These are phyloP conservation scores for Saguinus midas DNA, from an alignment of 2,113 vertebrate genomes.

Conservation along the genomic window DNA sequence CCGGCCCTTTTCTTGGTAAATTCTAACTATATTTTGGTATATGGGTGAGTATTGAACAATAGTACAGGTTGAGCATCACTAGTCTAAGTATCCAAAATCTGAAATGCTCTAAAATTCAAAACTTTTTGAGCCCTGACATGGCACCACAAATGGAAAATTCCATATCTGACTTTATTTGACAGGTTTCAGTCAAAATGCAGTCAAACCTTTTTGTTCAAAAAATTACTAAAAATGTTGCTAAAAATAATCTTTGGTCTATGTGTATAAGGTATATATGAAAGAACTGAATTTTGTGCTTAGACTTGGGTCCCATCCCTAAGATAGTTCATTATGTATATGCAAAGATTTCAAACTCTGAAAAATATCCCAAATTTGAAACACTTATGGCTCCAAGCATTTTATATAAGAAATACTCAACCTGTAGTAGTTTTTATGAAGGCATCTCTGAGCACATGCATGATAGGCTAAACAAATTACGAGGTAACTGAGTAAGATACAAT, in stretches of 20 bases:
- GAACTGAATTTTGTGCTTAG: neutral
- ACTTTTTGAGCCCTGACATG: neutral
- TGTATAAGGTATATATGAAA: neutral
- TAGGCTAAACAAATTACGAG: neutral
- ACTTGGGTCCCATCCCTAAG: neutral
- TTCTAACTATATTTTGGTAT: slow-evolving; percentile 1
- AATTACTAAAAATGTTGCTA: neutral
- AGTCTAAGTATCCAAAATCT: neutral
- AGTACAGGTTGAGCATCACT: neutral
- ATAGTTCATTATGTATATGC: neutral
- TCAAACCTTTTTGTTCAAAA: neutral
- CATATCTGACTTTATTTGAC: neutral
- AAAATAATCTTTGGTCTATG: neutral
- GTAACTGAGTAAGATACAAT: slow-evolving; percentile 11
- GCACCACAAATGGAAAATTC: neutral
- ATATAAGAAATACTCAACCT: neutral
- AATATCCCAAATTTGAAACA: neutral
- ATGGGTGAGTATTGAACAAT: neutral
- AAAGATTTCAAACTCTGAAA: neutral
- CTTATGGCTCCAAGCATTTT: neutral
- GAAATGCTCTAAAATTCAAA: neutral
- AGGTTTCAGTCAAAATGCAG: neutral
- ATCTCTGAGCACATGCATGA: neutral
- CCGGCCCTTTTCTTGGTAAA: neutral
- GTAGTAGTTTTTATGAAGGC: neutral